Base-by-base conservation (phyloP, 2,888 invertebrate genomes). In the Halictus ligatus region DNA sequence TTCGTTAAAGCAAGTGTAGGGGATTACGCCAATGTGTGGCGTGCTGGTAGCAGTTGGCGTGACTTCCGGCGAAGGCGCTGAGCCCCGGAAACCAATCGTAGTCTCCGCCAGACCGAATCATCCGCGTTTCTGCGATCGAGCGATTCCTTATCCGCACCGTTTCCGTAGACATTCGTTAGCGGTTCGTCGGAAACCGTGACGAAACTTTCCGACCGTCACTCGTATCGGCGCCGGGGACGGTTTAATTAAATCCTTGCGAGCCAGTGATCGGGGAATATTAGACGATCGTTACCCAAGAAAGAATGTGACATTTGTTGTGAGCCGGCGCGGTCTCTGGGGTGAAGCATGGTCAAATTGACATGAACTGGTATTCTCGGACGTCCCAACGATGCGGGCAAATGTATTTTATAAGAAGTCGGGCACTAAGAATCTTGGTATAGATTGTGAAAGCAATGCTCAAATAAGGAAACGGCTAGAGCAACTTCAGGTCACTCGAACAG, bases 51-150 rank as follows among this genome's bases (percentile, higher is more conserved):
- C 87, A 81, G 92, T 90, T 92, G 91, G 90, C 92, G 92, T 92
- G 92, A 92, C 92, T 92, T 92, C 92, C 92, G 92, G 89, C 84
- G 85, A 83, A 92, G 92, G 92, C 91, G 91, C 90, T 89, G 88
- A 90, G 83, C 91, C 87, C 92, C 92, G 92, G 92, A 92, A 92
- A 92, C 91, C 92, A 91, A 92, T 92, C 90, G 91, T 91, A 89
- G 88, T 90, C 91, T 88, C 92, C 84, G 90, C 87, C 89, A 90
- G 88, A 89, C 90, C 90, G 91, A 92, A 92, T 92, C 92, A 91
- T 92, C 91, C 85, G 86, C 89, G 87, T 88, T 89, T 89, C 90
- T 89, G 89, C 86, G 89, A 90, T 91, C 90, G 84, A 91, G 87
- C 88, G 87, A 89, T 89, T 87, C 91, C 88, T 80, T 79, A 72